Evolutionary conservation across 2,797 vertebrate species (phyloP).

Genomic region (Oreochromis mossambicus): DNA sequence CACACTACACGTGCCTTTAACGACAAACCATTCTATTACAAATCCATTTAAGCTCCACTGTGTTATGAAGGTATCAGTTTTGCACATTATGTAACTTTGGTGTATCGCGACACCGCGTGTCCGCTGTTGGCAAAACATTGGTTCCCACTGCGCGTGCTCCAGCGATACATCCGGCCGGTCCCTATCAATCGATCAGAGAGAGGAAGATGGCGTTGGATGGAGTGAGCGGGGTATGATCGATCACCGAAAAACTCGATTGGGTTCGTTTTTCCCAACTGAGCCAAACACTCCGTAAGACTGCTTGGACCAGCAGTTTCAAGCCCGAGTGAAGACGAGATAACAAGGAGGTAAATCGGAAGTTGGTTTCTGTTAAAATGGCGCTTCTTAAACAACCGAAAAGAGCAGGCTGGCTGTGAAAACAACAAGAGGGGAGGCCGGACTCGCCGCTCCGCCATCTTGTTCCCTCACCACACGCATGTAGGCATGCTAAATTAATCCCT

Average conservation of each 20-base stretch:
- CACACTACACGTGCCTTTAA: background rate
- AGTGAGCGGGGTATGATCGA: slow-evolving; percentile 71
- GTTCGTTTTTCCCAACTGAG: slow-evolving; percentile 27
- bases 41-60: background rate
- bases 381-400: background rate
- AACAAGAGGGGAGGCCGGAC: slow-evolving; percentile 20
- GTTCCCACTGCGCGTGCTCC: slow-evolving; percentile 49
- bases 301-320: background rate
- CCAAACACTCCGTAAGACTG: background rate
- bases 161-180: slow-evolving; percentile 58
- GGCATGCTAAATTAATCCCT: slow-evolving; percentile 83
- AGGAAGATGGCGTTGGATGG: slow-evolving; percentile 77
- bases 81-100: background rate
- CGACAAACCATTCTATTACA: background rate
- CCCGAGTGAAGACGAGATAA: background rate
- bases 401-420: slow-evolving; percentile 24
- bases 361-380: slow-evolving; percentile 24
- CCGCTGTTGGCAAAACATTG: background rate
- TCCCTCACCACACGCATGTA: slow-evolving; percentile 35
- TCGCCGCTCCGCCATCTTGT: slow-evolving; percentile 69
- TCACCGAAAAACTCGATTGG: slow-evolving; percentile 83
- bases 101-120: slow-evolving; percentile 33
- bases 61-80: background rate
- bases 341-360: slow-evolving; percentile 26
- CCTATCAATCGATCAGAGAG: slow-evolving; percentile 86